Conservation (phyloP, 2,797 vertebrate genomes). For the Nyctibius grandis region DNA sequence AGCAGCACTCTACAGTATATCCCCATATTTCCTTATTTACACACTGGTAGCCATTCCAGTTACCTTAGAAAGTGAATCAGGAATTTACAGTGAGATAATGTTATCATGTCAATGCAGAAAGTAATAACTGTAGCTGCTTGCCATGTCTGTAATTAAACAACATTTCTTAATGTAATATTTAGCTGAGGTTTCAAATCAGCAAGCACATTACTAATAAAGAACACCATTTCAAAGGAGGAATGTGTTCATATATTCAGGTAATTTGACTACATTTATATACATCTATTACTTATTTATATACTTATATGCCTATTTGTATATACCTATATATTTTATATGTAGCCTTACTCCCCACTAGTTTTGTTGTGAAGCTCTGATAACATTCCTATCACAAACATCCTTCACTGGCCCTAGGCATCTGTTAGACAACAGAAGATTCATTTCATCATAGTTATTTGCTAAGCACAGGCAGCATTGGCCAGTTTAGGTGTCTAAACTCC, state of each 20-base stretch:
- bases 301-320: background rate
- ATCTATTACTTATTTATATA: background rate
- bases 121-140: background rate
- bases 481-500: slow-evolving; percentile 26
- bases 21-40: background rate
- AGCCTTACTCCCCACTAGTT: background rate
- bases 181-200: background rate
- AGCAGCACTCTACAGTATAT: background rate
- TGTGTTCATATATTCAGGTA: background rate
- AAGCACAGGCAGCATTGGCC: slow-evolving; percentile 9
- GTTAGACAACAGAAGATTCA: background rate
- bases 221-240: background rate
- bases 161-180: background rate
- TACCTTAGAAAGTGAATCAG: background rate
- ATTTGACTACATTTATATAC: background rate
- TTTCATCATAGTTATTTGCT: slow-evolving; percentile 17
- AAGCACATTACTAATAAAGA: background rate
- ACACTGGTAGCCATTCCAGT: background rate
- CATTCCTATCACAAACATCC: background rate
- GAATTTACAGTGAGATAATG: background rate
- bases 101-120: background rate
- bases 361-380: background rate
- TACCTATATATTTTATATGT: background rate
- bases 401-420: background rate
- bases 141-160: slow-evolving; percentile 4